phyloP scores from a whole-genome alignment of 2,113 vertebrate genomes.

The Athene noctua region DNA sequence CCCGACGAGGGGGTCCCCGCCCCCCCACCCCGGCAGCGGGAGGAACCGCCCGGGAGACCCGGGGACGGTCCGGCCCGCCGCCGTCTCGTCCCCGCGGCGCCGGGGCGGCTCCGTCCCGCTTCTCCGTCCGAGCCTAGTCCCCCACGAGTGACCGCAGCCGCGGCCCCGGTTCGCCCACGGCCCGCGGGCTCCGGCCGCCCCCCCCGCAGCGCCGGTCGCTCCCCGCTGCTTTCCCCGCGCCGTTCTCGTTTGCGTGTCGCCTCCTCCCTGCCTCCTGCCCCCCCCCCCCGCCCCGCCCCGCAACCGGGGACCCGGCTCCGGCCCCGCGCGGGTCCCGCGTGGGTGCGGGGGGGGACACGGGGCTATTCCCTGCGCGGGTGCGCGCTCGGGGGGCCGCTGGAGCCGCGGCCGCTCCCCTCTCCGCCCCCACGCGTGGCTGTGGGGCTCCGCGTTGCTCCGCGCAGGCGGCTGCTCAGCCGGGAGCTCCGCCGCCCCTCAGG shows the following conservation, averaged over 20 bases:
- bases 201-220: background rate
- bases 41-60: background rate
- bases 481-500: background rate
- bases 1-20: too few species aligned
- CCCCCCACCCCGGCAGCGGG: background rate
- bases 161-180: background rate
- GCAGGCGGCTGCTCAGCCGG: background rate
- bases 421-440: background rate
- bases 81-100: background rate
- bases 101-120: background rate
- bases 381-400: background rate
- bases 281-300: background rate
- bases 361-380: background rate
- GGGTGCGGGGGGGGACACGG: background rate
- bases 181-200: background rate
- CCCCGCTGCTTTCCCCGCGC: background rate
- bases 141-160: background rate
- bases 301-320: background rate
- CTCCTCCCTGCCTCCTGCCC: background rate
- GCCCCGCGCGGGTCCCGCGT: background rate
- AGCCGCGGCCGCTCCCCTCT: background rate
- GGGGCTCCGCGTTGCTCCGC: background rate
- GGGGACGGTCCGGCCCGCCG: background rate
- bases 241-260: constrained; percentile 32
- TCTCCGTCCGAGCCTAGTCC: background rate